Conservation (phyloP, 2,113 vertebrate species). For the Alexandromys fortis region DNA sequence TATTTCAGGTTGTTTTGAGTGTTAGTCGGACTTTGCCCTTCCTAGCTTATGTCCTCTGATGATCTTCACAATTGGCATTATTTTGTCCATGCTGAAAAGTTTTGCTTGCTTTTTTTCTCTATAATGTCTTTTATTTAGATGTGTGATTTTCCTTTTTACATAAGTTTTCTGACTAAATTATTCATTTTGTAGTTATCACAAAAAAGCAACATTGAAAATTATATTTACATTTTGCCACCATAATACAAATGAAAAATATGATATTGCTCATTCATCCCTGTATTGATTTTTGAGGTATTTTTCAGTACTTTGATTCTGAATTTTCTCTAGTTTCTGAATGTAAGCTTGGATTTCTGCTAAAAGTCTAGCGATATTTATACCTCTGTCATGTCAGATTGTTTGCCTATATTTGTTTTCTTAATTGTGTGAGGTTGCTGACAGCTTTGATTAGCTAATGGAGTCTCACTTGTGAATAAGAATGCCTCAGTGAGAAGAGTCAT, state of each 20-base stretch:
- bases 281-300: neutral
- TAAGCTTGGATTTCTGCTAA: neutral
- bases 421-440: neutral
- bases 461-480: neutral
- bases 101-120: neutral
- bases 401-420: neutral
- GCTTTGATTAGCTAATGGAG: neutral
- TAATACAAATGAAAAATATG: neutral
- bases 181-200: neutral
- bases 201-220: neutral
- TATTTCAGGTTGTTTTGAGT: neutral
- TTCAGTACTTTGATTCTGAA: neutral
- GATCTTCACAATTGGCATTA: neutral
- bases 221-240: neutral
- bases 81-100: neutral
- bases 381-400: neutral
- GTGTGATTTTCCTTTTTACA: neutral
- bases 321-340: neutral
- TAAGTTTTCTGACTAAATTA: neutral
- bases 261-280: neutral
- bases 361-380: neutral
- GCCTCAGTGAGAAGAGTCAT: neutral
- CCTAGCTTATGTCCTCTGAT: neutral
- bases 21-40: too few relatives aligned
- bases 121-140: neutral